Evolutionary conservation across 2,113 vertebrate species (phyloP), one percentile per base, ranked within the genome.

Genomic region (Crypturellus undulatus): DNA sequence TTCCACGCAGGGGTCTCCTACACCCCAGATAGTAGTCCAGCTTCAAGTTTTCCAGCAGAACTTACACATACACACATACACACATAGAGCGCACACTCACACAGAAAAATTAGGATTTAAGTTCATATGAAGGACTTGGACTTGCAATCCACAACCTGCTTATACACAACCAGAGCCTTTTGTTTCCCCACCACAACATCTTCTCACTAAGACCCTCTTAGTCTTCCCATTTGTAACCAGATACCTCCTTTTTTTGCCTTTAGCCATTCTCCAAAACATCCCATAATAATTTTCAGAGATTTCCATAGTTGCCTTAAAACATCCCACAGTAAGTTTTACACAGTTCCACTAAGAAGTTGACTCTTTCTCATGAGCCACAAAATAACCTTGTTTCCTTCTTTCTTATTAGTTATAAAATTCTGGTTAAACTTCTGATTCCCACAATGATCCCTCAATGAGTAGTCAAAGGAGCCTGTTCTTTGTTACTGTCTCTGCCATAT

Each of bases 1-100:
- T 36, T 28, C 84, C 0, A 0, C 15, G 15, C 4, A 3, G 43
- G 17, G 14, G 5, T 56, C 11, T 49, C 5, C 14, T 79, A 15
- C 7, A 72, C 40, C 34, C 43, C 21, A 45, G 30, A 49, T 32
- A 77, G 8, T 20, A 80, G 10, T 20, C 47, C 47, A 40, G 19
- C 43, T 64, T 28, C 43, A 90, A 15, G 4, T 12, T 51, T 28
- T 14, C 28, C 40, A 40, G 18, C 10, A 82, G 42, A 75, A 65
- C 4, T 45, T 51, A 8, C 17, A 34, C 6, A 25, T n/a, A 70
- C 65, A 76, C 1, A 79, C 76, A 34, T 13, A 28, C 32, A 64
- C 8, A 32, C 5, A 51, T 3, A 73, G 10, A 40, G 12, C 52
- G 40, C 19, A 68, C 12, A 69, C 10, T 36, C 5, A 43, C 16